Conservation (phyloP, 2,113 vertebrate genomes). For the Bufo bufo region DNA sequence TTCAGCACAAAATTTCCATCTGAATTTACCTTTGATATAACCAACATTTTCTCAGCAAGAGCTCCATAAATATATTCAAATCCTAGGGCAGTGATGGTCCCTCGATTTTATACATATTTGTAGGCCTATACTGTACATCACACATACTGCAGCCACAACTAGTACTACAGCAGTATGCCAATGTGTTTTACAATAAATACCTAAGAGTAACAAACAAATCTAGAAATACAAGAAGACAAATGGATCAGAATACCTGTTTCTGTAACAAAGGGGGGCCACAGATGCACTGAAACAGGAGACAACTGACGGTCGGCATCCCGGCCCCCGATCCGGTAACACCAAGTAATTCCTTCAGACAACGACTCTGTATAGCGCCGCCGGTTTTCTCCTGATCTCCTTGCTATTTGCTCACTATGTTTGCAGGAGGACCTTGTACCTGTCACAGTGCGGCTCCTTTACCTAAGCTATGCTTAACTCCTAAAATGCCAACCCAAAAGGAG, state of each 20-base stretch:
- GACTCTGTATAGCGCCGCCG: constrained; percentile 4
- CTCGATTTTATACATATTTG: not conserved
- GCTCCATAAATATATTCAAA: not conserved
- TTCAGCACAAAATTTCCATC: no score
- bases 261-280: constrained; percentile 69
- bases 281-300: constrained; percentile 81
- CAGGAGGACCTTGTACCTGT: constrained; percentile 65
- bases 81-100: not conserved
- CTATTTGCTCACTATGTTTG: constrained; percentile 44
- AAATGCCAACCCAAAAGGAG: not conserved
- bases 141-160: no score
- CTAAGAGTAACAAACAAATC: no score
- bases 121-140: not conserved
- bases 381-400: not conserved
- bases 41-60: not conserved
- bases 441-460: constrained; percentile 5
- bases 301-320: constrained; percentile 68
- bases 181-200: no score
- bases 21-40: no score
- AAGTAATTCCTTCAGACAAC: not conserved
- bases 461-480: constrained; percentile 1
- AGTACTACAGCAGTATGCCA: no score
- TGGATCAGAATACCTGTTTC: constrained; percentile 75
- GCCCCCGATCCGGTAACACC: not conserved
- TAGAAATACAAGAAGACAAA: not conserved